Base-by-base conservation (phyloP, 1,140 invertebrate species). In the Oscheius sp. region DNA sequence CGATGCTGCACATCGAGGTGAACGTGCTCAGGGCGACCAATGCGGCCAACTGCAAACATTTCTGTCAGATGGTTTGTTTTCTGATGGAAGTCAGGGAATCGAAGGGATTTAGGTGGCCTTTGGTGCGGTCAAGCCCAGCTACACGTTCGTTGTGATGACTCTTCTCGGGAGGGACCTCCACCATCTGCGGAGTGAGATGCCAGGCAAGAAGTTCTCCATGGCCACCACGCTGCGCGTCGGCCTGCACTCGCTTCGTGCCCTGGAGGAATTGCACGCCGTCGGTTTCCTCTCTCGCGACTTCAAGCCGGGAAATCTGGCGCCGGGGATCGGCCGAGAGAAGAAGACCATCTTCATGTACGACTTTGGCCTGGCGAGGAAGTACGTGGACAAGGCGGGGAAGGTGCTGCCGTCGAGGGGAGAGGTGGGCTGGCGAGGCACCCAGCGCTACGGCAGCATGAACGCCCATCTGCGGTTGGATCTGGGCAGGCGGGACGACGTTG, bases 261-360 rank as follows among this genome's bases (percentile, higher is more conserved):
- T 75, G 10, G 59, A 71, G 20, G 73, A 75, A 34, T 34, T 75
- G 2, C 73, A 75, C 55, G n/a, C 4, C 18, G 49, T 45, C 31
- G 67, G 61, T 52, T 75, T 65, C 20, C 13, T 75, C 36, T 66
- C 55, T 18, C 59, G 73, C 36, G 73, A 75, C 36, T 55, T 75
- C 20, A 75, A 75, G 42, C 72, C 72, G n/a, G 65, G 72, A 28
- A 74, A 74, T 23, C 62, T 74, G 18, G 72, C 72, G 32, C 72
- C 72, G 1, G 70, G 70, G 26, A 29, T 52, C n/a, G 61, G 61
- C 31, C 63, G 66, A 3, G 36, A 67, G 23, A 35, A 55, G 23
- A 74, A 74, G 45, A 75, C 34, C 1, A 75, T 55, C 29, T 75
- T 52, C 61, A 70, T 70, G 68, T 71, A 65, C 49, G 73, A 75